These are phyloP conservation scores for Drymodes brunneopygia DNA, from an alignment of 2,113 vertebrate genomes.

Conservation along the genomic window DNA sequence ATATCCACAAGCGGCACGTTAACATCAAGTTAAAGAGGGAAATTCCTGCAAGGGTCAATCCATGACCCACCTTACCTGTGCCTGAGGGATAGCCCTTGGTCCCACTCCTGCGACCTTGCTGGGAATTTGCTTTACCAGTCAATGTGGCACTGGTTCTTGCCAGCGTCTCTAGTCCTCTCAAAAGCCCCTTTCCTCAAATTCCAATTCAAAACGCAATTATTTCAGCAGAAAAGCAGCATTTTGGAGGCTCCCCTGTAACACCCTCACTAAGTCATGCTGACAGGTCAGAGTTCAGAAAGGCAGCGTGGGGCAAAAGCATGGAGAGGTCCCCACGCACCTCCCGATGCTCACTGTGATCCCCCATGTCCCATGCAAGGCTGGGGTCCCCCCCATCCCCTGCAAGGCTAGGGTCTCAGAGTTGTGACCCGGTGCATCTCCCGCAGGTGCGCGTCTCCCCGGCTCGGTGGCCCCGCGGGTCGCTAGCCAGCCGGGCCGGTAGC, in stretches of 20 bases:
- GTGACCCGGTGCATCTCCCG: neutral
- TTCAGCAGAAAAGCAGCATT: neutral
- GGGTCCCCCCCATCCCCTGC: neutral
- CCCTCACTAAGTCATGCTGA: rapidly evolving
- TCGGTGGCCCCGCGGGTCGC: too few species aligned
- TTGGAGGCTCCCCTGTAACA: neutral
- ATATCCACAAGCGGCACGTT: rapidly evolving
- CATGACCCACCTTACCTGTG: neutral
- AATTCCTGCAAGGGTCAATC: neutral
- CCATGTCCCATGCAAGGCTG: too few species aligned
- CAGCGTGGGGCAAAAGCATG: rapidly evolving
- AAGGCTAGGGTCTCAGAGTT: neutral
- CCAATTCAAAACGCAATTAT: neutral
- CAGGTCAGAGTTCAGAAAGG: neutral
- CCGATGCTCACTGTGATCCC: rapidly evolving
- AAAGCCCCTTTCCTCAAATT: neutral
- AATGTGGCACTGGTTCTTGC: rapidly evolving
- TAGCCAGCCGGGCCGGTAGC: neutral
- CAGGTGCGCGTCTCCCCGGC: neutral
- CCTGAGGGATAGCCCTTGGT: neutral
- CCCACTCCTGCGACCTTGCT: neutral
- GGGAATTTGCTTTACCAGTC: neutral
- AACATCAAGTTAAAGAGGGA: neutral
- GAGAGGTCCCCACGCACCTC: too few species aligned
- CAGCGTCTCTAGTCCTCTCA: neutral